Evolutionary conservation across 2,797 vertebrate species (phyloP), one percentile per base, ranked within the genome.

Genomic region (Tragelaphus eurycerus): DNA sequence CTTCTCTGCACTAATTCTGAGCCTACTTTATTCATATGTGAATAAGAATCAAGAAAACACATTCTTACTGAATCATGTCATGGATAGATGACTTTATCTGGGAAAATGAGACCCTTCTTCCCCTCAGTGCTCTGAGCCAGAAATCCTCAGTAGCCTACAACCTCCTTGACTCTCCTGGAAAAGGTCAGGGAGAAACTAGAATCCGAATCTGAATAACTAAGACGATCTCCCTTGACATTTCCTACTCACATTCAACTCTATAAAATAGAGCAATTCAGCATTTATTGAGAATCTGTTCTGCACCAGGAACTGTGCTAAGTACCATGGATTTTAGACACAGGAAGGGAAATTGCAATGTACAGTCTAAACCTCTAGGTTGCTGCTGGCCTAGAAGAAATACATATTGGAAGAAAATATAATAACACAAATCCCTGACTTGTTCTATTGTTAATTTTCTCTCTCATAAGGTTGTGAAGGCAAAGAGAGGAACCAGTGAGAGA

Each of bases 151-250:
- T 15, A 86, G 29, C 57, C 27, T 83, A 50, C 23, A 17, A 55
- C 11, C 31, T 29, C 14, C 27, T 59, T 57, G 46, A 86, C 62
- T 6, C 29, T 81, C 43, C 50, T 83, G 74, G 54, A 79, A 8
- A 62, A 94, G 8, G 67, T 64, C 48, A 38, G 25, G 34, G 7
- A 67, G 48, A 62, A 71, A 25, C 6, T 64, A n/a, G 62, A 71
- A 48, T 78, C 74, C 92, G 64, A 89, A 46, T 95, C 46, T 60
- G 89, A 97, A 60, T 81, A 88, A 84, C n/a, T 76, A 82, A 31
- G 11, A 78, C 10, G 31, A 52, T 31, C 38, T 57, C 67, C 27
- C 12, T 90, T 76, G 46, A 64, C 21, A 86, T 71, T 67, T 74
- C 0, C 11, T 8, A 13, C 31, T 93, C 25, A 38, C 3, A 71